Conservation (phyloP, 2,888 invertebrate genomes). For the Phyto melanocephala region DNA sequence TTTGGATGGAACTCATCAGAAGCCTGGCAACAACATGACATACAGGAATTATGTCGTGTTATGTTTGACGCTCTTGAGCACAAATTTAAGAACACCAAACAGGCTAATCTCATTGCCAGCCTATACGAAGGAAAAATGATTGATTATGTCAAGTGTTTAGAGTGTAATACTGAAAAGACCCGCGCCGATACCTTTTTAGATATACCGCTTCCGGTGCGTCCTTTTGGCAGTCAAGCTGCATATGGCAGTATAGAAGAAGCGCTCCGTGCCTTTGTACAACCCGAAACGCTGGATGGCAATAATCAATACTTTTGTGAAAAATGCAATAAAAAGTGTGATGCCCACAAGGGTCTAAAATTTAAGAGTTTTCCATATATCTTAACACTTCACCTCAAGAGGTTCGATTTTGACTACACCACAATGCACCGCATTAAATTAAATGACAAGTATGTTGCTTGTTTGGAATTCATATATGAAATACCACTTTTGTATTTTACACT, state of each 20-base stretch:
- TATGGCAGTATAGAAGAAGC: constrained; percentile 92
- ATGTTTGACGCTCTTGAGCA: constrained; percentile 94
- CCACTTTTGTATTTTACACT: neutral
- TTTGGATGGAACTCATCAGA: constrained; percentile 95
- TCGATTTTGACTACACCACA: constrained; percentile 92
- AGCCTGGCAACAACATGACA: constrained; percentile 95
- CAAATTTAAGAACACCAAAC: constrained; percentile 89
- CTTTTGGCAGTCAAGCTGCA: constrained; percentile 87
- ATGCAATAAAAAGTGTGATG: constrained; percentile 91
- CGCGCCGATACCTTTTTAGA: constrained; percentile 91
- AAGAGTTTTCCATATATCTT: constrained; percentile 91
- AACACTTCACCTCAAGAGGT: constrained; percentile 91
- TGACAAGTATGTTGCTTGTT: constrained; percentile 83
- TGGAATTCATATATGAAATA: neutral
- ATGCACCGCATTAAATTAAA: constrained; percentile 92
- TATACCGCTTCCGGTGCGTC: constrained; percentile 90
- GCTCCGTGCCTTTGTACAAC: constrained; percentile 88
- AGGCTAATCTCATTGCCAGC: constrained; percentile 89
- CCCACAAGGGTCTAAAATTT: constrained; percentile 93
- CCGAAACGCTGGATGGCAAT: constrained; percentile 89
- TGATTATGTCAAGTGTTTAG: constrained; percentile 93
- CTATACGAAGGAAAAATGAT: constrained; percentile 89
- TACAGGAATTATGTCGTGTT: constrained; percentile 92
- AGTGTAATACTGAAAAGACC: constrained; percentile 90
- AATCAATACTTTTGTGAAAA: constrained; percentile 94